Conservation (phyloP, 2,888 invertebrate genomes). For the Cosmia pyralina region DNA sequence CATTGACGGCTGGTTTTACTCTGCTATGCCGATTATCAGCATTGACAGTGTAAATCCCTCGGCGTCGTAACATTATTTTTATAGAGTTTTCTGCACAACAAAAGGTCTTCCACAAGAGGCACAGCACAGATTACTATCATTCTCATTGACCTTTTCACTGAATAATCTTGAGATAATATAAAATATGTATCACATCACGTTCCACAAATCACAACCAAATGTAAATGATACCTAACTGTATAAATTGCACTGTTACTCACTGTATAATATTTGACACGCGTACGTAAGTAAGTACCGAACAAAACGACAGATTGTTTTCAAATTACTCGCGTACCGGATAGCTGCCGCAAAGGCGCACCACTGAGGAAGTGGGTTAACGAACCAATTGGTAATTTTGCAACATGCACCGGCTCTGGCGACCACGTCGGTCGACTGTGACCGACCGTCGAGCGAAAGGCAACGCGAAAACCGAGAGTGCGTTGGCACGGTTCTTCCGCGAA, state of each 20-base stretch:
- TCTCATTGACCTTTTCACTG: slow-evolving; percentile 55
- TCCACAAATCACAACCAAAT: slow-evolving; percentile 55
- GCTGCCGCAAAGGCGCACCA: slow-evolving; percentile 70
- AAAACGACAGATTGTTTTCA: slow-evolving; percentile 74
- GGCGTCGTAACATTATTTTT: slow-evolving; percentile 83
- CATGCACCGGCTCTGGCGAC: slow-evolving; percentile 79
- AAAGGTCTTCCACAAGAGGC: slow-evolving; percentile 58
- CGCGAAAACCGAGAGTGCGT: slow-evolving; percentile 86
- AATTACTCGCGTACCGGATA: slow-evolving; percentile 77
- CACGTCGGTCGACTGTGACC: slow-evolving; percentile 80
- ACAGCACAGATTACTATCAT: slow-evolving; percentile 66
- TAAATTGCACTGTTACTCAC: slow-evolving; percentile 58
- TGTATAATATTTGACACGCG: slow-evolving; percentile 63
- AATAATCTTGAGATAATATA: slow-evolving; percentile 41
- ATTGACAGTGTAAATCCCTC: slow-evolving; percentile 87
- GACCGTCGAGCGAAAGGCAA: slow-evolving; percentile 84
- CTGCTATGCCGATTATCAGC: slow-evolving; percentile 74
- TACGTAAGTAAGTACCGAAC: slow-evolving; percentile 49
- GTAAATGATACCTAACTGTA: slow-evolving; percentile 46
- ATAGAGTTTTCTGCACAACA: slow-evolving; percentile 62
- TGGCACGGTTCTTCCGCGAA: slow-evolving; percentile 85
- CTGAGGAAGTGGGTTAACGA: slow-evolving; percentile 84
- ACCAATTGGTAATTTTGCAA: slow-evolving; percentile 85
- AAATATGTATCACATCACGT: slow-evolving; percentile 52
- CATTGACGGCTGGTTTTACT: slow-evolving; percentile 78